Evolutionary conservation across 2,113 vertebrate species (phyloP).

Genomic region (Pleuronectes platessa): DNA sequence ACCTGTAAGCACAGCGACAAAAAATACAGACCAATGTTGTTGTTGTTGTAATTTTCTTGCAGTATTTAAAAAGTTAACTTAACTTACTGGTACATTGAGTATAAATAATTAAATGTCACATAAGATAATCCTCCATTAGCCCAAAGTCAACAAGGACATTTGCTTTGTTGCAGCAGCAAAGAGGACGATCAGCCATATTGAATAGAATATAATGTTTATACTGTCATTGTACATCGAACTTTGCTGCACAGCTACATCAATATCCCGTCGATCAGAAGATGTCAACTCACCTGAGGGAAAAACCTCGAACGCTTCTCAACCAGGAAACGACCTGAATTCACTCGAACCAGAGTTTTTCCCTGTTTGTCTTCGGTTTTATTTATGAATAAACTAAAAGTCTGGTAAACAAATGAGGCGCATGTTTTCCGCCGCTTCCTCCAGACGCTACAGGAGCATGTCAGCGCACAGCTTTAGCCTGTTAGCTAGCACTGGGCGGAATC

Average conservation of each 20-base stretch:
- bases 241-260: too few relatives aligned
- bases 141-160: too few relatives aligned
- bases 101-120: too few relatives aligned
- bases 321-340: constrained; percentile 17
- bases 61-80: too few relatives aligned
- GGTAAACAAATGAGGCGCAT: neutral
- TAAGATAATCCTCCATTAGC: too few relatives aligned
- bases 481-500: constrained; percentile 44
- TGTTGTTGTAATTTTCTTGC: neutral
- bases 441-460: constrained; percentile 20
- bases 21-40: neutral
- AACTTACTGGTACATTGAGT: too few relatives aligned
- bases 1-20: constrained; percentile 1
- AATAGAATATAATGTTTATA: too few relatives aligned
- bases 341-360: neutral
- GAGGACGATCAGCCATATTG: too few relatives aligned
- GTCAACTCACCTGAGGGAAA: constrained; percentile 27
- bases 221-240: too few relatives aligned
- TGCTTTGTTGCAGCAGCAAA: too few relatives aligned
- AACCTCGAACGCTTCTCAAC: neutral
- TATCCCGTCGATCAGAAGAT: neutral
- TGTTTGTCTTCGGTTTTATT: neutral
- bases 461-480: constrained; percentile 38
- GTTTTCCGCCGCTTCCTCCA: neutral
- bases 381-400: neutral